phyloP scores from a whole-genome alignment of 2,113 vertebrate species.

The Cyanoliseus patagonus region DNA sequence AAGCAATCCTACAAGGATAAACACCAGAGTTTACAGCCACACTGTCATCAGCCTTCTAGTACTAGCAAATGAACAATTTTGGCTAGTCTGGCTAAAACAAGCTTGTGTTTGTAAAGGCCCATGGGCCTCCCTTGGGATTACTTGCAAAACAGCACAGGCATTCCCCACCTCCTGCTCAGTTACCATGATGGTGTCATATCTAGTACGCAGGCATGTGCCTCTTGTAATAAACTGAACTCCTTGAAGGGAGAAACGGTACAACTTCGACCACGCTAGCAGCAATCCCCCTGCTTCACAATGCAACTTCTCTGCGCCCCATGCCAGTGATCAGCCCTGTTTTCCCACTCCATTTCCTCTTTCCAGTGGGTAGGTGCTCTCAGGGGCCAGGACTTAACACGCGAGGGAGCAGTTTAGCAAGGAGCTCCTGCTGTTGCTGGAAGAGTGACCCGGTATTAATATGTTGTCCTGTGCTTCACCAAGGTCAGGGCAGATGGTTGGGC shows the following conservation, averaged over 20 bases:
- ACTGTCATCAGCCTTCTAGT: not conserved
- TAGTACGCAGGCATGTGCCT: not conserved
- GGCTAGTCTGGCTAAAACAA: not conserved
- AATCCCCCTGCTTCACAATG: not conserved
- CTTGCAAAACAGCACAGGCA: not conserved
- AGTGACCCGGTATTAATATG: accelerated
- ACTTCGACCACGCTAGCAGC: not conserved
- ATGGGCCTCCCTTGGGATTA: not conserved
- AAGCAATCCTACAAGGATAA: not conserved
- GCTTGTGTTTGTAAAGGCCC: not conserved
- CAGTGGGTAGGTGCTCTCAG: accelerated
- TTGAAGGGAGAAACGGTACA: not conserved
- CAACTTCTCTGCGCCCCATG: accelerated
- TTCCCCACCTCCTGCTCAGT: not conserved
- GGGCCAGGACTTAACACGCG: accelerated
- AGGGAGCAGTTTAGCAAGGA: not conserved
- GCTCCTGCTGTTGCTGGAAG: not conserved
- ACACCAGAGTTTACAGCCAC: not conserved
- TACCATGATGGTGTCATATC: accelerated
- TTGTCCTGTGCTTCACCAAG: not conserved
- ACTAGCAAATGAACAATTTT: not conserved
- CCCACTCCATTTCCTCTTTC: not conserved
- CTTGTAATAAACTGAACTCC: not conserved
- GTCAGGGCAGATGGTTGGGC: not conserved
- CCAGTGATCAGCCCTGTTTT: not conserved